Evolutionary conservation across 2,797 vertebrate genomes (phyloP).

Genomic region (Argyrosomus regius): DNA sequence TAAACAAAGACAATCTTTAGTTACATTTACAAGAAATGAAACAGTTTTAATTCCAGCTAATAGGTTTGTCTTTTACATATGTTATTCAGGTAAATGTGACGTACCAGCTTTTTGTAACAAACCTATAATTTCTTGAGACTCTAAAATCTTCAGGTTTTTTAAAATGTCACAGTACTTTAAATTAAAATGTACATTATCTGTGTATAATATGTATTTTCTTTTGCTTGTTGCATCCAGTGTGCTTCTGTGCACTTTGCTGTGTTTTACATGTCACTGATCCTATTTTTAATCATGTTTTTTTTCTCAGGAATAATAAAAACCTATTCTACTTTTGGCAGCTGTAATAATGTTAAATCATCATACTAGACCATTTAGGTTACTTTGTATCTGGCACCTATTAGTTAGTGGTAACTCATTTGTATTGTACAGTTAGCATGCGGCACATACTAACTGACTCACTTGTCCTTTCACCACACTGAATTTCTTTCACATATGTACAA

Average conservation of each 20-base stretch:
- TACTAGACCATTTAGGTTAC: slow-evolving; percentile 19
- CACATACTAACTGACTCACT: slow-evolving; percentile 47
- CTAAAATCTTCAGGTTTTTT: not conserved
- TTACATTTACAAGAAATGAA: slow-evolving; percentile 7
- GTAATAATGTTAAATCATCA: slow-evolving; percentile 25
- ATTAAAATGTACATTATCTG: not conserved
- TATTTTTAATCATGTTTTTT: not conserved
- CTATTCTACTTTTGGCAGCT: not conserved
- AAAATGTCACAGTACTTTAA: not conserved
- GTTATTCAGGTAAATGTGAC: not conserved
- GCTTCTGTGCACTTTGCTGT: not conserved
- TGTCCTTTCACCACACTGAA: slow-evolving; percentile 39
- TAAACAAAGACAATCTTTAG: not conserved
- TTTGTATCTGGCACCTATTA: slow-evolving; percentile 54
- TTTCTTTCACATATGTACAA: slow-evolving; percentile 61
- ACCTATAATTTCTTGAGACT: not conserved
- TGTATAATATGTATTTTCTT: not conserved
- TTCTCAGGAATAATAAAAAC: not conserved
- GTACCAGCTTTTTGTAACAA: not conserved
- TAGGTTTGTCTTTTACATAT: not conserved
- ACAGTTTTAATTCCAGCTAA: not conserved
- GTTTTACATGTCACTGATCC: not conserved
- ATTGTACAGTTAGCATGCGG: slow-evolving; percentile 53
- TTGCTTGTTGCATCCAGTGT: no score
- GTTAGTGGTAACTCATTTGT: slow-evolving; percentile 57